Base-by-base conservation (phyloP, 2,113 vertebrate species). In the Clupea harengus region DNA sequence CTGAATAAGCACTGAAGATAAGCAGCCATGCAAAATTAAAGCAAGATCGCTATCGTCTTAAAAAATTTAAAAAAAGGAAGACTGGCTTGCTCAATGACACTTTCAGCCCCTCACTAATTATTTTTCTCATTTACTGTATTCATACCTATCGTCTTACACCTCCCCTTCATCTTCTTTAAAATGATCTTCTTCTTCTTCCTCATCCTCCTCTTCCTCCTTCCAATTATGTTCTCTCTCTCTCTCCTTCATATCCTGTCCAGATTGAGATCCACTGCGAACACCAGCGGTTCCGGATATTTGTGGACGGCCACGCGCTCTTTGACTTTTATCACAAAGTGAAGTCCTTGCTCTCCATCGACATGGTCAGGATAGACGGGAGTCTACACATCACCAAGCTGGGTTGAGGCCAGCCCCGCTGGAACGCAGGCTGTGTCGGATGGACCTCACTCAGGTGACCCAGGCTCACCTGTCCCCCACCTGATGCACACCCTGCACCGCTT, bases 291-390 rank as follows among this genome's bases (percentile, higher is more conserved):
- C 97, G 98, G 92, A 96, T 99, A 95, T 98, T 99, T 92, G 97
- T 99, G 93, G 98, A 99, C 52, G 97, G 98, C 96, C 98, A 99
- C 91, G 97, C 97, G 93, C 98, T 99, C 88, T 99, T 99, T 97
- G 98, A 99, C 96, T 99, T 99, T 97, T 99, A 98, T 92, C 98
- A 99, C 92, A 98, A 98, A 93, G 95, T 99, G 85, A 96, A 97
- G 94, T 96, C 96, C 17, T 96, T 99, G 91, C 89, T 96, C 54
- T 95, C 97, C 25, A 99, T 99, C 89, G 96, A 99, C 93, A 97
- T 97, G 22, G 97, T 99, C 93, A 97, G 96, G 94, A 99, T 99
- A 94, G 96, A 95, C 0, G 98, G 98, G 90, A 97, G 98, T 88
- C 96, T 99, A 91, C 97, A 98, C 89, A 97, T 99, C 94, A 99